phyloP scores from a whole-genome alignment of 2,797 vertebrate genomes.

The Chaetophractus vellerosus region DNA sequence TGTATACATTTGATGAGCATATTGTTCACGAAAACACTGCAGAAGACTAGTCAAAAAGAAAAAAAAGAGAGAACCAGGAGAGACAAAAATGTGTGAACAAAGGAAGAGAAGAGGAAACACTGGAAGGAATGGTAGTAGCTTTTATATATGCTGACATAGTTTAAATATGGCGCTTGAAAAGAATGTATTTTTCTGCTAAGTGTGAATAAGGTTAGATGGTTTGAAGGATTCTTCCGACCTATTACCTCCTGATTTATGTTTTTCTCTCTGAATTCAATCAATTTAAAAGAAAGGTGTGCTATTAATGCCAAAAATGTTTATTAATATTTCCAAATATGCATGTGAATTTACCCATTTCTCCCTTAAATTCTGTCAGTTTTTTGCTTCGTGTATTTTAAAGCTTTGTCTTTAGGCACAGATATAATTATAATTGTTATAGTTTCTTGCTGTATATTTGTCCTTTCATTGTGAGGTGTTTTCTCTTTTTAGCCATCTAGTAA shows the following conservation, averaged over 20 bases:
- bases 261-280: background rate
- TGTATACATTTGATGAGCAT: background rate
- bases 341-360: background rate
- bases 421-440: background rate
- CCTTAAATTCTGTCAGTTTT: background rate
- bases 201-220: background rate
- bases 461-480: too few relatives aligned
- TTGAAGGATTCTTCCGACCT: background rate
- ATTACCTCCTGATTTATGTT: background rate
- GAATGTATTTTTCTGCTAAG: too few relatives aligned
- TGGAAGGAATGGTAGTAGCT: fast-evolving
- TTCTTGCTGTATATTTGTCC: background rate
- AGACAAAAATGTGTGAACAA: background rate
- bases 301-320: background rate
- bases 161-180: background rate
- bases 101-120: background rate
- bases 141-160: fast-evolving
- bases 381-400: background rate
- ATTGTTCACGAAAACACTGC: background rate
- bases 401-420: background rate
- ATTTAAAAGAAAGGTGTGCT: background rate
- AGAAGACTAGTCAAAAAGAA: background rate
- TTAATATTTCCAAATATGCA: background rate
- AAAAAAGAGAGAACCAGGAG: background rate
- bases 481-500: background rate